Evolutionary conservation across 1,140 invertebrate genomes (phyloP).

Genomic region (Metopolophium dirhodum): DNA sequence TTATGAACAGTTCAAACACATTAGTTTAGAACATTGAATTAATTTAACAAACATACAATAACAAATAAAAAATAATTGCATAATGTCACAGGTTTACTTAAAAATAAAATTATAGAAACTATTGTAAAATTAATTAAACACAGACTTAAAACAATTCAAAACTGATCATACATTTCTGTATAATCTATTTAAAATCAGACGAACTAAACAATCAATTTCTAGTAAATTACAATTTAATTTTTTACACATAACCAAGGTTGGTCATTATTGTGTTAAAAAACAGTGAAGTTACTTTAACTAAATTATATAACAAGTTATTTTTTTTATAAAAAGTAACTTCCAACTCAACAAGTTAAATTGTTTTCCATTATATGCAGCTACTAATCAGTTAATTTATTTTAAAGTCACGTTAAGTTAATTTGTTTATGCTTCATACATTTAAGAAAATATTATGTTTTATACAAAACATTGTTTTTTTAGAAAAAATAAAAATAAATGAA

Average conservation of each 20-base stretch:
- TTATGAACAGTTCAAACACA: background rate
- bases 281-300: background rate
- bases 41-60: background rate
- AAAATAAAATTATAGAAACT: constrained; percentile 1
- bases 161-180: background rate
- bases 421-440: background rate
- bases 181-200: background rate
- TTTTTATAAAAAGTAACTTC: no score
- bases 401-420: background rate
- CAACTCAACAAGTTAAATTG: background rate
- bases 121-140: background rate
- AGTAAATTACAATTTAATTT: constrained; percentile 2
- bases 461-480: background rate
- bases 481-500: background rate
- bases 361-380: background rate
- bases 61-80: background rate
- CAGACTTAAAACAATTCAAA: background rate
- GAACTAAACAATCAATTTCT: background rate
- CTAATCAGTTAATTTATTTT: background rate
- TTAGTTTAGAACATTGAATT: background rate
- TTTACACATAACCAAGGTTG: background rate
- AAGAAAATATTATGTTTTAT: no score
- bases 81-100: background rate
- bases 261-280: background rate
- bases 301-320: background rate